Base-by-base conservation (phyloP, 1,140 invertebrate species). In the Papilio polytes region DNA sequence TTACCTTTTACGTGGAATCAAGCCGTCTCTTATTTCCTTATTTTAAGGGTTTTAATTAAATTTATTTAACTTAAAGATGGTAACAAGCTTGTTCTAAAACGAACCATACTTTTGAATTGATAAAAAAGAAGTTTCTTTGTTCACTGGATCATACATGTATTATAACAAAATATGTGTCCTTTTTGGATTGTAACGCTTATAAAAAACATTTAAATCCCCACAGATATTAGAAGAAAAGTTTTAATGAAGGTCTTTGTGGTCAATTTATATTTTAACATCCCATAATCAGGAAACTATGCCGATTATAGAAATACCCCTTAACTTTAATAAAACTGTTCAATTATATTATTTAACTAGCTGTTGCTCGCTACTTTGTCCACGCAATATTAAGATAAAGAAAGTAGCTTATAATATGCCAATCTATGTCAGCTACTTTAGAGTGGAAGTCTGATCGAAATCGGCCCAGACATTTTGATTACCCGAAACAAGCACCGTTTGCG, bases 201-300 rank as follows among this genome's bases (percentile, higher is more conserved):
- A 9, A 2, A 22, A 10, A 20, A 63, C 56, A 63, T 20, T n/a
- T 2, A 18, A 8, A 22, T 22, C 56, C 20, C 20, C 2, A 22
- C n/a, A 22, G 8, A 63, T 63, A 63, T 20, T 22, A 22, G 1
- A 63, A 56, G 12, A 56, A 2, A 56, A 63, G 56, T 63, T 63
- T 63, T 63, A 63, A 63, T 63, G 56, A 53, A 53, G 51, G 51
- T 53, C 51, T 53, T 15, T 53, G 51, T 53, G 51, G 51, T 53
- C 4, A 53, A n/a, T 53, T 53, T 53, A 18, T 4, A 53, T 18
- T 53, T 53, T n/a, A 53, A 53, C 18, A 53, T 53, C 51, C 51
- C 51, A 15, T 59, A 59, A 56, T 18, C 18, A 22, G 56, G n/a
- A 59, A 22, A 59, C 56, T 59, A 59, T 59, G 56, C 3, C 20